Evolutionary conservation across 2,888 invertebrate genomes (phyloP).

Genomic region (Odontocolon sp.): DNA sequence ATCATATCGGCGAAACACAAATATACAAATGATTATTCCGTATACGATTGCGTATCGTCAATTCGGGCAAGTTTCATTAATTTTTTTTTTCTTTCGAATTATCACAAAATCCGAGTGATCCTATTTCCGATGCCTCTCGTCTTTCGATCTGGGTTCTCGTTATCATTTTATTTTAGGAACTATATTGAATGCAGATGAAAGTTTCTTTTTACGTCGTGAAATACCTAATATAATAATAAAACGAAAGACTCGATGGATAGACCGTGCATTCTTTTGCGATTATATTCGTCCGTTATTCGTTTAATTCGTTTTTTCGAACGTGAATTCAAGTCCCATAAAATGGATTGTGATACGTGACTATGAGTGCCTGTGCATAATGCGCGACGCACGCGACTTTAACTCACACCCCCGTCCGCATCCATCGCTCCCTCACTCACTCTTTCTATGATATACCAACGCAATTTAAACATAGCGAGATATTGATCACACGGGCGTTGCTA

Average conservation of each 20-base stretch:
- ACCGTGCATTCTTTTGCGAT: background rate
- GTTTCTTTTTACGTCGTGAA: background rate
- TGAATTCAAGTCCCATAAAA: background rate
- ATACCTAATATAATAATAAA: background rate
- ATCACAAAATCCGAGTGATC: conserved; percentile 50
- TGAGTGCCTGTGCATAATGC: conserved; percentile 2
- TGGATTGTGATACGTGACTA: background rate
- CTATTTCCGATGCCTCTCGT: background rate
- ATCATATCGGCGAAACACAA: conserved; percentile 24
- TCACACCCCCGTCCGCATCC: conserved; percentile 11
- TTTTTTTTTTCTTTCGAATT: conserved; percentile 36
- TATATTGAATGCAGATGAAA: conserved; percentile 25
- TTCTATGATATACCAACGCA: conserved; percentile 17
- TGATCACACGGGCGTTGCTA: conserved; percentile 46
- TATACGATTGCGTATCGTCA: conserved; percentile 34
- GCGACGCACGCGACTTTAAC: conserved; percentile 29
- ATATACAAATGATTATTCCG: conserved; percentile 34
- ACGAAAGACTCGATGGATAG: background rate
- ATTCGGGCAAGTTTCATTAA: conserved; percentile 16
- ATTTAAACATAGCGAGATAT: conserved; percentile 37
- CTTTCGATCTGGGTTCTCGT: conserved; percentile 38
- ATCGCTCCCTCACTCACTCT: conserved; percentile 32
- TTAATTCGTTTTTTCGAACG: background rate
- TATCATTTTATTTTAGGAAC: conserved; percentile 44
- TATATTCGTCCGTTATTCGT: background rate